Percentiles rank a stretch among this genome's conserved stretches.
phyloP scores from a whole-genome alignment of 2,888 invertebrate genomes.

The Zootermopsis nevadensis region DNA sequence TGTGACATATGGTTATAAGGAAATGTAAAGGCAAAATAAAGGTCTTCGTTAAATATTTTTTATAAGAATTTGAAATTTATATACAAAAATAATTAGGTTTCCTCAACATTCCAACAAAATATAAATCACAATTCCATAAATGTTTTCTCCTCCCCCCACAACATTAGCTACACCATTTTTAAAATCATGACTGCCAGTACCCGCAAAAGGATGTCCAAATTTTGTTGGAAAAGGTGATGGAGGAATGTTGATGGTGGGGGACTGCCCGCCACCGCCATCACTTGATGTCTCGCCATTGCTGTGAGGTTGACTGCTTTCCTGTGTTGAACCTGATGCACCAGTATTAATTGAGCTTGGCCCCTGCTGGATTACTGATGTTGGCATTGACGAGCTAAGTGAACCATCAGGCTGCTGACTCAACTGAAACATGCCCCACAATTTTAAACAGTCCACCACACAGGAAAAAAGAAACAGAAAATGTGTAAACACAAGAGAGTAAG shows the following conservation, averaged over 20 bases:
- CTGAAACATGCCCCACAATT: slow-evolving; percentile 20
- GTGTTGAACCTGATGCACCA: neutral
- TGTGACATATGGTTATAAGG: too few relatives aligned
- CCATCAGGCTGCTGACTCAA: slow-evolving; percentile 50
- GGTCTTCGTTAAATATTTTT: too few relatives aligned
- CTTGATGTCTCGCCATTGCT: slow-evolving; percentile 45
- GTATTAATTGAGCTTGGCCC: slow-evolving; percentile 44
- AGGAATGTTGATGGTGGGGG: slow-evolving; percentile 21
- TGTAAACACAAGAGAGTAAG: too few relatives aligned
- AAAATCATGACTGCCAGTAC: neutral
- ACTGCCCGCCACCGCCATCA: slow-evolving; percentile 32
- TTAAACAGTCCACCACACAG: neutral
- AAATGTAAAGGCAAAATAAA: too few relatives aligned
- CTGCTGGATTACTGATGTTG: slow-evolving; percentile 50
- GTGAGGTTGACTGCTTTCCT: slow-evolving; percentile 19
- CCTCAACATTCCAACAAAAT: too few relatives aligned
- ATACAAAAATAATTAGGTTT: too few relatives aligned
- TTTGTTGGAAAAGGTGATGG: slow-evolving; percentile 37
- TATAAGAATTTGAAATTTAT: too few relatives aligned
- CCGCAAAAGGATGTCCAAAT: slow-evolving; percentile 38
- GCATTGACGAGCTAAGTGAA: slow-evolving; percentile 45
- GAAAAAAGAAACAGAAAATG: neutral
- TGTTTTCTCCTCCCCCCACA: too few relatives aligned
- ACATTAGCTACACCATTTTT: too few relatives aligned
- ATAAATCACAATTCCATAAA: too few relatives aligned